A percentile compares a stretch with the other conserved stretches of the same genome.
phyloP scores from a whole-genome alignment of 2,888 invertebrate genomes.

The Mimumesa dahlbomi region DNA sequence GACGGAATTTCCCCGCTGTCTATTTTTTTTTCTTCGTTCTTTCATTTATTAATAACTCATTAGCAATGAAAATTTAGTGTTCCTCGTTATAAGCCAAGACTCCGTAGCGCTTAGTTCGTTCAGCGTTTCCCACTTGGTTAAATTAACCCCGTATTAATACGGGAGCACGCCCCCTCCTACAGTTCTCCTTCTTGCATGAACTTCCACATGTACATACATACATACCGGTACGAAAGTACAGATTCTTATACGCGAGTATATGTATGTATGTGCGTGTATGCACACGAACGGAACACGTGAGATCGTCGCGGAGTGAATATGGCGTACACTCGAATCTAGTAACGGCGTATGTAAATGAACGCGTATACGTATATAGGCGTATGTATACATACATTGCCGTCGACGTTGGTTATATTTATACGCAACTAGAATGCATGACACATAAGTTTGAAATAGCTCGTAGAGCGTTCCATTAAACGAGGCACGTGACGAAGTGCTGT shows the following conservation, averaged over 20 bases:
- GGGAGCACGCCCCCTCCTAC: slow-evolving; percentile 20
- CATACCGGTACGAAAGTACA: slow-evolving; percentile 6
- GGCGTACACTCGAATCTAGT: slow-evolving; percentile 14
- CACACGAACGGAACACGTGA: slow-evolving; percentile 4
- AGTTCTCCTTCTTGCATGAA: slow-evolving; percentile 33
- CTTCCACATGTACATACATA: too few species aligned
- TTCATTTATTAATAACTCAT: too few species aligned
- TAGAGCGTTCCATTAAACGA: slow-evolving; percentile 68
- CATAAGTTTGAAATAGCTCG: slow-evolving; percentile 69
- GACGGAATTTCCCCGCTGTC: too few species aligned
- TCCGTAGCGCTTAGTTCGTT: slow-evolving; percentile 11
- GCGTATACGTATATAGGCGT: not conserved
- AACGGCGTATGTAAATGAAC: not conserved
- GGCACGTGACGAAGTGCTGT: slow-evolving; percentile 64
- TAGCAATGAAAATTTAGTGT: too few species aligned
- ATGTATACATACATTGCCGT: slow-evolving; percentile 13
- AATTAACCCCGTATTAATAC: slow-evolving; percentile 47
- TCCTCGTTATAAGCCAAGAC: too few species aligned
- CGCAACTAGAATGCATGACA: slow-evolving; percentile 70
- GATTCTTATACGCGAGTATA: not conserved
- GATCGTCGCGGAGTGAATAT: slow-evolving; percentile 12
- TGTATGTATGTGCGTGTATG: not conserved
- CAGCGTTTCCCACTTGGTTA: slow-evolving; percentile 41
- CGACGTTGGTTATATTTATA: slow-evolving; percentile 63
- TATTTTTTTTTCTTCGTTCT: too few species aligned